Percentiles rank a stretch among this genome's conserved stretches.
These are phyloP conservation scores for Agrypnus murinus DNA, from an alignment of 2,888 invertebrate species.

Conservation along the genomic window DNA sequence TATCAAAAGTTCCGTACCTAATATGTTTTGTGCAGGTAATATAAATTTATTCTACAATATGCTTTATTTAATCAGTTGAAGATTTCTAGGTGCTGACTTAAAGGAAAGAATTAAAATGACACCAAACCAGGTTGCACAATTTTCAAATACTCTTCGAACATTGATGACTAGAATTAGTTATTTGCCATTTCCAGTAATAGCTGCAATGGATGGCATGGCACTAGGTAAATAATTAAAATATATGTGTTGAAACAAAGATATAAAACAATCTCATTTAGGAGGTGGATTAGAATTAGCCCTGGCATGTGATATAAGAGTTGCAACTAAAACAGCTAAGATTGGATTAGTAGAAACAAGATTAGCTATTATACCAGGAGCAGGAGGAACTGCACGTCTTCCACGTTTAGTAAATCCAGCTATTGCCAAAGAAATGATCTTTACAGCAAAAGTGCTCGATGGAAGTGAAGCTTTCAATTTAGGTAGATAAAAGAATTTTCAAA, in stretches of 20 bases:
- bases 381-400: conserved; percentile 95
- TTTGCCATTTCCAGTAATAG: conserved; percentile 90
- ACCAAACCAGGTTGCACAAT: conserved; percentile 82
- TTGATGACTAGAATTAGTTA: conserved; percentile 84
- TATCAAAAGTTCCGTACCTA: conserved; percentile 89
- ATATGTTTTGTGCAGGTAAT: conserved; percentile 93
- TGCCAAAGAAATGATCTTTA: conserved; percentile 96
- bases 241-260: neutral
- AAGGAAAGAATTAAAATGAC: conserved; percentile 91
- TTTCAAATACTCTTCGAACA: conserved; percentile 82
- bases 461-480: conserved; percentile 83
- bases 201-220: conserved; percentile 85
- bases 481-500: conserved; percentile 56
- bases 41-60: neutral
- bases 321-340: conserved; percentile 85
- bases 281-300: conserved; percentile 97
- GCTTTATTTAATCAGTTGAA: neutral
- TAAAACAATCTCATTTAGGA: too few species aligned
- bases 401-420: conserved; percentile 87
- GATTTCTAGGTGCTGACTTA: conserved; percentile 85
- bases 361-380: conserved; percentile 96
- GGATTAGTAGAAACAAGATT: conserved; percentile 96
- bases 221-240: conserved; percentile 69
- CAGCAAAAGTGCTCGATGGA: conserved; percentile 87
- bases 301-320: conserved; percentile 93